phyloP scores from a whole-genome alignment of 2,113 vertebrate species.

The Rynchops niger region DNA sequence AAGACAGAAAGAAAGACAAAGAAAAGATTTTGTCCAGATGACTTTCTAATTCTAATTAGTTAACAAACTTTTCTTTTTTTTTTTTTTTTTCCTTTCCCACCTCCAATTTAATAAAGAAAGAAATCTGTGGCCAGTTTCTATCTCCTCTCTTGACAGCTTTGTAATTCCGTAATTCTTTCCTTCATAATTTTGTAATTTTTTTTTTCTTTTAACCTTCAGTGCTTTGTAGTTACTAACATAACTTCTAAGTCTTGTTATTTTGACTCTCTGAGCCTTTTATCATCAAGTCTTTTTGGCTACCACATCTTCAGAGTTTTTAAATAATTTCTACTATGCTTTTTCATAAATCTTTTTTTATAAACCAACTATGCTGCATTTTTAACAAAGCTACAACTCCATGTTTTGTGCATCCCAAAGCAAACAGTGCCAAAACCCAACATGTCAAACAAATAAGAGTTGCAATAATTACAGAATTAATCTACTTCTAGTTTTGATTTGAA shows the following conservation, averaged over 20 bases:
- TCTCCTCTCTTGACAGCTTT: not conserved
- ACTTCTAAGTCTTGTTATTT: not conserved
- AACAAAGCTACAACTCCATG: not conserved
- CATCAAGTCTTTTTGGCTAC: not conserved
- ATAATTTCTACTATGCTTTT: not conserved
- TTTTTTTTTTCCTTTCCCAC: too few species aligned
- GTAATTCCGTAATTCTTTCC: not conserved
- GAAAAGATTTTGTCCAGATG: not conserved
- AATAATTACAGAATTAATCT: not conserved
- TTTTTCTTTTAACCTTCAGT: not conserved
- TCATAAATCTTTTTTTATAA: not conserved
- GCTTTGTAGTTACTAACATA: not conserved
- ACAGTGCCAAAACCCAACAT: not conserved
- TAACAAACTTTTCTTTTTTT: not conserved
- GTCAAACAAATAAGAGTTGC: not conserved
- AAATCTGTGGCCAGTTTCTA: not conserved
- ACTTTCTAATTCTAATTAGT: not conserved
- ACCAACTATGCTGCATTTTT: not conserved
- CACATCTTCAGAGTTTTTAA: not conserved
- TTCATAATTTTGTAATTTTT: not conserved
- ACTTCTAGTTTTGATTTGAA: not conserved
- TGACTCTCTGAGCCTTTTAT: not conserved
- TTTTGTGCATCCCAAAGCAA: not conserved
- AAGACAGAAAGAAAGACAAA: accelerated
- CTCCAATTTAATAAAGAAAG: not conserved